phyloP scores from a whole-genome alignment of 2,888 invertebrate genomes.

The Callyntrura guangdongensis region DNA sequence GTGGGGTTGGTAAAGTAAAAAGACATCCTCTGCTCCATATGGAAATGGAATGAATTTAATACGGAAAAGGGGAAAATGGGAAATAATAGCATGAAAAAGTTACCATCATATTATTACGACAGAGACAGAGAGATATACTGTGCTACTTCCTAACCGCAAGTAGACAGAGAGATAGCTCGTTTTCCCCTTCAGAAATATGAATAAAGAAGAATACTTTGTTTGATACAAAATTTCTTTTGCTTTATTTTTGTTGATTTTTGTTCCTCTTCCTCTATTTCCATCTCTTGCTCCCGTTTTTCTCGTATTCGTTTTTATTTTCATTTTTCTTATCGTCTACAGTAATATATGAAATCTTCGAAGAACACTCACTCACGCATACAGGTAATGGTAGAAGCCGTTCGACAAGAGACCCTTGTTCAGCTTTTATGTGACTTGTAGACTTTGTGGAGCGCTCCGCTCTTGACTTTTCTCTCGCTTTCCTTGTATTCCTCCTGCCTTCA shows the following conservation, averaged over 20 bases:
- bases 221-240: constrained; percentile 14
- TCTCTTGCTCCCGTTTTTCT: not conserved
- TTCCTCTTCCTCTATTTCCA: constrained; percentile 4
- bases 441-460: constrained; percentile 10
- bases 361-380: constrained; percentile 1
- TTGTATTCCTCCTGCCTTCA: not conserved
- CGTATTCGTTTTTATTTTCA: constrained; percentile 24
- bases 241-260: constrained; percentile 66
- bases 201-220: constrained; percentile 32
- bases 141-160: not conserved
- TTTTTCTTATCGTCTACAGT: not conserved
- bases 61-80: not conserved
- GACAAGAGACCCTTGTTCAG: not conserved
- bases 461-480: constrained; percentile 33
- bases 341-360: not conserved
- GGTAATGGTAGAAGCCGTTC: constrained; percentile 36
- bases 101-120: not conserved
- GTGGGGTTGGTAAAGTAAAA: constrained; percentile 3
- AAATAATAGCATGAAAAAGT: constrained; percentile 17
- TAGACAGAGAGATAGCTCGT: not conserved
- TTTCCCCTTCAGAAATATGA: not conserved
- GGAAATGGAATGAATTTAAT: constrained; percentile 34
- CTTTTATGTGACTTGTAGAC: not conserved
- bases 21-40: constrained; percentile 39
- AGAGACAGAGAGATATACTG: not conserved